These are phyloP conservation scores for Trachythela sp. DNA, from an alignment of 64 coral and sea anemone genomes.

Conservation along the genomic window DNA sequence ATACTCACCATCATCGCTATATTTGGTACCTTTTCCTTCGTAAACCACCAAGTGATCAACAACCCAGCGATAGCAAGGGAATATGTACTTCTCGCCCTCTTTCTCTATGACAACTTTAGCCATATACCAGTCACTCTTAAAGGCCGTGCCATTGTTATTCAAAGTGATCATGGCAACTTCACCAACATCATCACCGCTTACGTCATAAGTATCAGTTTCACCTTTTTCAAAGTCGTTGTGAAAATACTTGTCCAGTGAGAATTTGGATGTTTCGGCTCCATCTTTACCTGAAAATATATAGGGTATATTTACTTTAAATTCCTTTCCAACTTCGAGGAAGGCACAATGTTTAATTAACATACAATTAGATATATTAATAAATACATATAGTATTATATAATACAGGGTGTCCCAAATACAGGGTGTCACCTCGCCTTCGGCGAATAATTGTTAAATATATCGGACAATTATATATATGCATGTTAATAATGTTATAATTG, in stretches of 20 bases:
- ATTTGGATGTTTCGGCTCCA: neutral
- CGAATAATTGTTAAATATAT: too few relatives aligned
- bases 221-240: neutral
- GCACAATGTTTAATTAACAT: too few relatives aligned
- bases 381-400: too few relatives aligned
- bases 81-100: neutral
- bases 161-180: neutral
- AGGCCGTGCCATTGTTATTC: neutral
- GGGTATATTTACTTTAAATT: neutral
- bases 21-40: conserved; percentile 42
- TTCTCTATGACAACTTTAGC: neutral
- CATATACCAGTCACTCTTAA: neutral
- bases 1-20: too few relatives aligned
- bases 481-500: too few relatives aligned
- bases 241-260: neutral
- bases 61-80: conserved; percentile 59
- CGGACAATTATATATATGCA: too few relatives aligned
- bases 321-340: too few relatives aligned
- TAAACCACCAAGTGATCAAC: conserved; percentile 34
- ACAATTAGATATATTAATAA: too few relatives aligned
- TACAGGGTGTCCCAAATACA: too few relatives aligned
- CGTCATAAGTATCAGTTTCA: neutral
- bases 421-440: too few relatives aligned
- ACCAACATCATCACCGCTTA: neutral
- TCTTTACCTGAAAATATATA: neutral